These are phyloP conservation scores for Plagodis dolabraria DNA, from an alignment of 2,888 invertebrate species.

Conservation along the genomic window DNA sequence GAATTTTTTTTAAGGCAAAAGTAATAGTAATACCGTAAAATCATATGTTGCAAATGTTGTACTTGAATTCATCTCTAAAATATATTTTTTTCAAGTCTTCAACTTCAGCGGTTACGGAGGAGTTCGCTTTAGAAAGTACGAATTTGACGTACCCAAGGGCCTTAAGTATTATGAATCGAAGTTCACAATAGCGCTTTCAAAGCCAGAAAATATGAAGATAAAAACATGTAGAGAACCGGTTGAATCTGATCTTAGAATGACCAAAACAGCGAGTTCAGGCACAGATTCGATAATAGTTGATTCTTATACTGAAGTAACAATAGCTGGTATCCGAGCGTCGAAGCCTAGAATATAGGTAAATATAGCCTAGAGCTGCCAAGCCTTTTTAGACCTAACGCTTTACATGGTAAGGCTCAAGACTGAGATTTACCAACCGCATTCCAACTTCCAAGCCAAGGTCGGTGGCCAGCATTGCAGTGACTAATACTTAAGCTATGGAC, in stretches of 20 bases:
- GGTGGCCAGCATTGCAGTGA: constrained; percentile 53
- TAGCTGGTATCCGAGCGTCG: background rate
- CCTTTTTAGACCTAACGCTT: constrained; percentile 45
- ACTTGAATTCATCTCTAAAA: too few species aligned
- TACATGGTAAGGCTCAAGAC: constrained; percentile 52
- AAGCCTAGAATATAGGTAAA: constrained; percentile 10
- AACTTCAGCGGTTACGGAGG: too few species aligned
- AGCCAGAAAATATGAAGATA: background rate
- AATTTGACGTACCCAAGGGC: too few species aligned
- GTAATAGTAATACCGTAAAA: too few species aligned
- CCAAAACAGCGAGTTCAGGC: background rate
- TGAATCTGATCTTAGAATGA: constrained; percentile 5
- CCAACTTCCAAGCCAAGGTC: constrained; percentile 71
- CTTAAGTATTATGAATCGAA: constrained; percentile 1
- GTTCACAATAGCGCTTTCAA: constrained; percentile 4
- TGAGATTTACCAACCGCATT: constrained; percentile 57
- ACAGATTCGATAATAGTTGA: background rate
- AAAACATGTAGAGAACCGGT: constrained; percentile 5
- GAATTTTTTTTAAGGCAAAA: too few species aligned
- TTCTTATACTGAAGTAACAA: constrained; percentile 9
- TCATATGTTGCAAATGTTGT: too few species aligned
- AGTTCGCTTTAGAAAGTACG: too few species aligned
- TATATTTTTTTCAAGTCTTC: too few species aligned
- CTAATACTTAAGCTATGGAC: background rate
- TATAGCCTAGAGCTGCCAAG: constrained; percentile 28